These are phyloP conservation scores for Zaprionus bogoriensis DNA, from an alignment of 2,888 invertebrate genomes.

Conservation along the genomic window DNA sequence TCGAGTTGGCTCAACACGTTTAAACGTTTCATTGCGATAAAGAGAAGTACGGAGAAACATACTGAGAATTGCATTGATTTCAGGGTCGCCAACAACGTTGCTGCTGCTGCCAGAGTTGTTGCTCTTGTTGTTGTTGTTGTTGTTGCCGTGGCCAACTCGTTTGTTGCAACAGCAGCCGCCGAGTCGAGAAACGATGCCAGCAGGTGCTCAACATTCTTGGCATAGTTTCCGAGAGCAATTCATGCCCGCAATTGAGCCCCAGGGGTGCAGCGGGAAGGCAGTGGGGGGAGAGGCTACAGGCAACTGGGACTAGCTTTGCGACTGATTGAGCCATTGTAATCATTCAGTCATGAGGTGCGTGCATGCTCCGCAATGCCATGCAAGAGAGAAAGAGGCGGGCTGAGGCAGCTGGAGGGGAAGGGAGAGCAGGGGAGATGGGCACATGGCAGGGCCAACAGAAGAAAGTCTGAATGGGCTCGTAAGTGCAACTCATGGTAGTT, in stretches of 20 bases:
- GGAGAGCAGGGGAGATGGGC: not conserved
- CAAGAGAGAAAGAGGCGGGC: too few relatives aligned
- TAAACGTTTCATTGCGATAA: conserved; percentile 37
- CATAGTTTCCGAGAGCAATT: conserved; percentile 62
- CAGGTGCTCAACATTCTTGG: conserved; percentile 74
- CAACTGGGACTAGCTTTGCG: not conserved
- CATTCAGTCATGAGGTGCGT: not conserved
- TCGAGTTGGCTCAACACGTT: conserved; percentile 40
- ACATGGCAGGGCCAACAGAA: too few relatives aligned
- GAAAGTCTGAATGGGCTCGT: not conserved
- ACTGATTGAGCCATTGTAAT: conserved; percentile 65
- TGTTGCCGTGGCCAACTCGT: conserved; percentile 38
- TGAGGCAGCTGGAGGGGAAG: not conserved
- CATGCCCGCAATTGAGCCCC: conserved; percentile 13
- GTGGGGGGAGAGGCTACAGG: not conserved
- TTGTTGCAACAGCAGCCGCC: conserved; percentile 22
- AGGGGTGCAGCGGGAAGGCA: not conserved
- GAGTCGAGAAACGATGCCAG: conserved; percentile 58
- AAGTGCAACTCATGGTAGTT: not conserved
- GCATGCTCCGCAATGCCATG: not conserved
- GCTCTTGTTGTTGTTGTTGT: not conserved
- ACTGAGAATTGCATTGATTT: conserved; percentile 54
- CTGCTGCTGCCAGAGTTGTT: not conserved
- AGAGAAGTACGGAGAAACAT: not conserved
- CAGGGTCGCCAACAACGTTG: conserved; percentile 54